Percentiles rank a stretch among this genome's conserved stretches.
Evolutionary conservation across 2,888 invertebrate species (phyloP).

Genomic region (Brachypalpus laphriformis): DNA sequence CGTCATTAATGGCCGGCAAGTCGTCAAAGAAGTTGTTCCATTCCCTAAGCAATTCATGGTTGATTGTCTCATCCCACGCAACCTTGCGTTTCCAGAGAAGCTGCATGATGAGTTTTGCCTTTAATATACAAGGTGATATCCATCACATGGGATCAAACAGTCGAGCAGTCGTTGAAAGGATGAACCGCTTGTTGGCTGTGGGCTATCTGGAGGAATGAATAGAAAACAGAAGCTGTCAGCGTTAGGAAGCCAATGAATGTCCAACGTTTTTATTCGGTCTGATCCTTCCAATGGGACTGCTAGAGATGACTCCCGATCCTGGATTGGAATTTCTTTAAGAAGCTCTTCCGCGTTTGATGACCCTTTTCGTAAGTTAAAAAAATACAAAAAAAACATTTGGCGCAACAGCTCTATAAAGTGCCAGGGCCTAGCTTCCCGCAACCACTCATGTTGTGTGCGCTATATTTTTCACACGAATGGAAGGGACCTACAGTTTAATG

Average conservation of each 20-base stretch:
- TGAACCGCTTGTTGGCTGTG: constrained; percentile 9
- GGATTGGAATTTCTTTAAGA: too few species aligned
- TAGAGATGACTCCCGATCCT: too few species aligned
- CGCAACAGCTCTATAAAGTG: too few species aligned
- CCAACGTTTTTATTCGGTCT: background rate
- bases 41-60: background rate
- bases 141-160: constrained; percentile 29
- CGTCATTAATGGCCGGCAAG: constrained; percentile 1
- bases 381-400: too few species aligned
- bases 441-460: too few species aligned
- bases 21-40: constrained; percentile 1
- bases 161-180: constrained; percentile 19
- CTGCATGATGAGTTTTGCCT: constrained; percentile 14
- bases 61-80: constrained; percentile 18
- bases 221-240: constrained; percentile 16
- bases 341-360: too few species aligned
- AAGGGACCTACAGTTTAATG: too few species aligned
- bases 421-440: too few species aligned
- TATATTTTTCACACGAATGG: too few species aligned
- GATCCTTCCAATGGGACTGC: background rate
- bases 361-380: too few species aligned
- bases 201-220: background rate
- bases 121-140: constrained; percentile 22
- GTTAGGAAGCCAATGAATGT: background rate
- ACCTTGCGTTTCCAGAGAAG: constrained; percentile 5